Percentiles rank a stretch among this genome's conserved stretches.
Conservation (phyloP, 2,888 invertebrate species). For the Eristalis pertinax region DNA sequence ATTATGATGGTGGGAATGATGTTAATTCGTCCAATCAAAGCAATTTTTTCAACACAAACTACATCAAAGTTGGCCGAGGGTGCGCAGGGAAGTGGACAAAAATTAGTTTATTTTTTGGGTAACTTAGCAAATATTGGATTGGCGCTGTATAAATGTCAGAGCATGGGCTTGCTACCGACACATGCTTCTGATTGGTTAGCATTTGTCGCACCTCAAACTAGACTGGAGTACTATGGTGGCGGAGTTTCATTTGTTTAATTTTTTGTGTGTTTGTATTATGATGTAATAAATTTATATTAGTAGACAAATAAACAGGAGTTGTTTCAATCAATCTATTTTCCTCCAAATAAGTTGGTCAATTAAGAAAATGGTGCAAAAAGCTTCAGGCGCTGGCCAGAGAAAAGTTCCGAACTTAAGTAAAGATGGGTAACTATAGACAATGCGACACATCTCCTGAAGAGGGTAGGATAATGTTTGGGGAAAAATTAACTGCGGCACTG, state of each 20-base stretch:
- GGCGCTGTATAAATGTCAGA: conserved; percentile 98
- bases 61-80: conserved; percentile 98
- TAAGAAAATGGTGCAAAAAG: no score
- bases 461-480: no score
- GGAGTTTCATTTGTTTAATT: conserved; percentile 85
- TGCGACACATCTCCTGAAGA: no score
- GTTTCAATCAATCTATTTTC: not conserved
- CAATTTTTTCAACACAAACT: conserved; percentile 93
- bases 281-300: conserved; percentile 56
- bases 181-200: conserved; percentile 99
- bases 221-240: conserved; percentile 93
- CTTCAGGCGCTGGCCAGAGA: no score
- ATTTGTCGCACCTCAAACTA: conserved; percentile 94
- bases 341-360: no score
- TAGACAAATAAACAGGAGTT: not conserved
- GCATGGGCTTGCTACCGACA: conserved; percentile 97
- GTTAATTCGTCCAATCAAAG: conserved; percentile 97
- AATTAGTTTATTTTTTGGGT: conserved; percentile 95
- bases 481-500: no score
- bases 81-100: conserved; percentile 93
- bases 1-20: conserved; percentile 99
- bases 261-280: conserved; percentile 59
- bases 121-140: conserved; percentile 95
- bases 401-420: no score
- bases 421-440: no score